A percentile compares a stretch with the other conserved stretches of the same genome.
phyloP scores from a whole-genome alignment of 2,797 vertebrate species.

The Parambassis ranga region DNA sequence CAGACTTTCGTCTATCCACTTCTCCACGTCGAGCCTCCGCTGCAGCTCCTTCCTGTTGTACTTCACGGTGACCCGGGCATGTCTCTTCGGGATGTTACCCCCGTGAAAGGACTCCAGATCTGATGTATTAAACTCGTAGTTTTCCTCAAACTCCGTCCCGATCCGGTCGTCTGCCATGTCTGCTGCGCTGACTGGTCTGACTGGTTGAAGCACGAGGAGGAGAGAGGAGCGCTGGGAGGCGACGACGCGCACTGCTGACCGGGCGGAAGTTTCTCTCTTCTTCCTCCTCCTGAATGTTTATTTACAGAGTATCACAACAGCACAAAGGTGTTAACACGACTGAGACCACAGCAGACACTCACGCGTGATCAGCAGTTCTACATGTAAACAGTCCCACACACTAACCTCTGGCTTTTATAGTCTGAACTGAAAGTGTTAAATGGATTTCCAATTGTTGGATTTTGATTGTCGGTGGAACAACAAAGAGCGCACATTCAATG shows the following conservation, averaged over 20 bases:
- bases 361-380: too few species aligned
- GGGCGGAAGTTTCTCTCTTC: fast-evolving
- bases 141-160: conserved; percentile 38
- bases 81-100: conserved; percentile 78
- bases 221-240: conserved; percentile 32
- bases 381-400: too few species aligned
- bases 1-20: conserved; percentile 88
- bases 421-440: too few species aligned
- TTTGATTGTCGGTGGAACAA: too few species aligned
- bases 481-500: too few species aligned
- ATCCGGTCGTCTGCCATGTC: conserved; percentile 81
- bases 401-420: too few species aligned
- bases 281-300: not conserved
- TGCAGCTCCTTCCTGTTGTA: conserved; percentile 91
- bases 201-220: conserved; percentile 1
- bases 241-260: not conserved
- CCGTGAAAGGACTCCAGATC: conserved; percentile 44
- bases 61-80: conserved; percentile 90
- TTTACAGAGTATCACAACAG: not conserved
- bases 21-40: conserved; percentile 88
- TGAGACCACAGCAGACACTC: not conserved
- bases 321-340: not conserved
- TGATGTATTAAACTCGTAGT: conserved; percentile 55
- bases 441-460: too few species aligned
- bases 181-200: conserved; percentile 30